These are phyloP conservation scores for Acanthaster planci DNA, from an alignment of 35 echinoderm and acorn worm genomes.

Conservation along the genomic window DNA sequence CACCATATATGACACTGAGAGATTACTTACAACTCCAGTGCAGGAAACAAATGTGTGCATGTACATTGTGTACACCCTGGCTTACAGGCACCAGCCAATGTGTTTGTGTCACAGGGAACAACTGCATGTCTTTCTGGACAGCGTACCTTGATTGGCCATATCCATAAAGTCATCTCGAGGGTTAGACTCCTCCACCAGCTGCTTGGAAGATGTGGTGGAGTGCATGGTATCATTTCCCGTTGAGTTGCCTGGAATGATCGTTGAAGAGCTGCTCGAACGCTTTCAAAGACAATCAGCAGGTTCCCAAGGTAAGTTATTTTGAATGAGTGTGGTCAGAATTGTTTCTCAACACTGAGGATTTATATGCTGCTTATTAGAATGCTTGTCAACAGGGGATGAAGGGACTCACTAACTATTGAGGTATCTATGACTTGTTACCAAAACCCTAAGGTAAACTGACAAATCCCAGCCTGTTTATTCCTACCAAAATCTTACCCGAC, in stretches of 20 bases:
- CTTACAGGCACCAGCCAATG: neutral
- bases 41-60: neutral
- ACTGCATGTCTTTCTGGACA: neutral
- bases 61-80: neutral
- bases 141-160: conserved; percentile 68
- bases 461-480: too few species aligned
- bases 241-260: conserved; percentile 53
- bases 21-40: too few species aligned
- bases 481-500: too few species aligned
- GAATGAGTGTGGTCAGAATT: too few species aligned
- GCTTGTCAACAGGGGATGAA: too few species aligned
- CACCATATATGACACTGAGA: too few species aligned
- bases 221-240: conserved; percentile 61
- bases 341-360: too few species aligned
- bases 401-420: too few species aligned
- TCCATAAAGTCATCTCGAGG: conserved; percentile 82
- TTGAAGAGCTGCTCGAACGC: conserved; percentile 44
- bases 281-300: neutral
- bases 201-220: conserved; percentile 39
- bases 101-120: neutral
- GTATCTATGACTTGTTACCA: too few species aligned
- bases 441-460: too few species aligned
- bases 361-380: too few species aligned
- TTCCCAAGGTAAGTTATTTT: neutral
- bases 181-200: conserved; percentile 52